Evolutionary conservation across 2,113 vertebrate genomes (phyloP), one percentile per base, ranked within the genome.

Genomic region (Neolamprologus variostigma): DNA sequence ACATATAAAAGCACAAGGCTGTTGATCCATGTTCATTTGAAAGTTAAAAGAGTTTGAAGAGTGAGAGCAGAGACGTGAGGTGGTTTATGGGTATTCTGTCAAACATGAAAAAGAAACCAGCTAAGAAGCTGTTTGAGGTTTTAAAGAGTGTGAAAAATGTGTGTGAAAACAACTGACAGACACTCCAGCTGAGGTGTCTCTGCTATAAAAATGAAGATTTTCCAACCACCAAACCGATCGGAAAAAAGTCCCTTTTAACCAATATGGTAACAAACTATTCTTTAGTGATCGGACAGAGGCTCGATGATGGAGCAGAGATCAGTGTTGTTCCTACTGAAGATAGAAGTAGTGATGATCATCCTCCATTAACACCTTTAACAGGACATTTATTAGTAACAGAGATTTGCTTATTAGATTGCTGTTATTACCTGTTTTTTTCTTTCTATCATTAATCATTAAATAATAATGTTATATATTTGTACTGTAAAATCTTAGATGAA

Each of bases 1-100:
- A 28, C 7, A 59, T 0, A 59, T 28, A 59, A 59, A 57, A 59
- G 3, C 23, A 59, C 0, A 59, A 16, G 55, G 7, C 55, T 16
- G 23, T 57, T 3, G 13, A 28, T 59, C 2, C 23, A 28, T 28
- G 4, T 59, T 59, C 23, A 9, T 59, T 57, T 28, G 0, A 57
- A 28, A 59, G 3, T 28, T 28, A 9, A 59, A 59, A 4, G 13
- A 59, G 55, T 59, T 59, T 59, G 26, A 59, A 59, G 13, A 59
- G 55, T 28, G 55, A 5, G 2, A 9, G 26, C 23, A 59, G 55
- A 59, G 55, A 28, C 1, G 5, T 59, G 55, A 59, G 55, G 55
- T 28, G 55, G 55, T 28, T 28, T 16, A 28, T 59, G 55, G 1
- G 55, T 59, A 4, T 59, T 5, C 2, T 57, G 13, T 57, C 1